Evolutionary conservation across 2,113 vertebrate species (phyloP).

Genomic region (Cygnus buccinator): DNA sequence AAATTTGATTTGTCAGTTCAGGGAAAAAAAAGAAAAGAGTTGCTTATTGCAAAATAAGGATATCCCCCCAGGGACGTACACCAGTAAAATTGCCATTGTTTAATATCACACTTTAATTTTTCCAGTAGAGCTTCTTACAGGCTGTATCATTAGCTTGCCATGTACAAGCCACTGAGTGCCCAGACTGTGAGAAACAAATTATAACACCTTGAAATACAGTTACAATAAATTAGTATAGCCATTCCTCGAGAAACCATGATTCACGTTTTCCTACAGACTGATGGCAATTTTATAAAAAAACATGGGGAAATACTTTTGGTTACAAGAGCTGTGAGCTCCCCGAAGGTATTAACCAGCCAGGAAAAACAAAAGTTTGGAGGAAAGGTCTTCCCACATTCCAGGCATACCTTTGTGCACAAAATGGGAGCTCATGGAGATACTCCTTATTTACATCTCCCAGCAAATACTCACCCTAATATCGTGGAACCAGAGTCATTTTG

Average conservation of each 20-base stretch:
- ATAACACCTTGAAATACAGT: not conserved
- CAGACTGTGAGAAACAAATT: constrained; percentile 13
- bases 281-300: not conserved
- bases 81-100: not conserved
- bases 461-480: not conserved
- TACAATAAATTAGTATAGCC: not conserved
- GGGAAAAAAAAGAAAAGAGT: not conserved
- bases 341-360: not conserved
- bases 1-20: not conserved
- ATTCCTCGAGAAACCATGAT: not conserved
- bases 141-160: not conserved
- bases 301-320: not conserved
- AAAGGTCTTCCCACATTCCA: not conserved
- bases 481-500: not conserved
- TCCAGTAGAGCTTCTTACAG: constrained; percentile 13
- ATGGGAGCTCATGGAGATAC: not conserved
- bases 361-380: not conserved
- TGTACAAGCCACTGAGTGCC: not conserved
- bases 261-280: not conserved
- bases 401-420: not conserved
- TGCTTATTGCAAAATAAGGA: not conserved
- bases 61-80: not conserved
- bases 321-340: not conserved
- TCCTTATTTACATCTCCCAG: not conserved
- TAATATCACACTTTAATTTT: constrained; percentile 15